phyloP scores from a whole-genome alignment of 1,140 invertebrate genomes.

The Neelides sp. region DNA sequence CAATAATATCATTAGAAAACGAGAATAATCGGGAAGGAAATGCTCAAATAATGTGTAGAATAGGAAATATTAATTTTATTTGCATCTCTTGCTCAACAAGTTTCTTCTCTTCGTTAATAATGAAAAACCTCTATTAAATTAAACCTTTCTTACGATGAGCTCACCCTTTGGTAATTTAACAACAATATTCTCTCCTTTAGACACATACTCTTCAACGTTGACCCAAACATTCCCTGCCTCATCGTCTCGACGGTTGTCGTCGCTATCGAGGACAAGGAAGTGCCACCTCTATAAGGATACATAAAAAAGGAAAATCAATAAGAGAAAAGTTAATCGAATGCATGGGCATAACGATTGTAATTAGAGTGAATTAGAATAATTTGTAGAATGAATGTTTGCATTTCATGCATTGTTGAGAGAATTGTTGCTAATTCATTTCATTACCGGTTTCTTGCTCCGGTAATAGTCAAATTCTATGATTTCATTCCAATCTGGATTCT shows the following conservation, averaged over 20 bases:
- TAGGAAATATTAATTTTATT: too few species aligned
- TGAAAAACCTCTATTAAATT: too few species aligned
- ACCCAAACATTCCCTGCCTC: slow-evolving; percentile 20
- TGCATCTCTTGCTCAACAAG: too few species aligned
- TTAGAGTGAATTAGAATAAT: not conserved
- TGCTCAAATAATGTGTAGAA: too few species aligned
- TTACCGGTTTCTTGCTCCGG: slow-evolving; percentile 16
- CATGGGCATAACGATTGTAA: too few species aligned
- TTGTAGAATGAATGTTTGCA: not conserved
- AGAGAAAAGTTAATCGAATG: not conserved
- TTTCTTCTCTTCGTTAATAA: too few species aligned
- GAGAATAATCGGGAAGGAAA: too few species aligned
- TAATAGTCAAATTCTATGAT: slow-evolving; percentile 22
- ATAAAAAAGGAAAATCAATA: not conserved
- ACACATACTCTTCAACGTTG: slow-evolving; percentile 14
- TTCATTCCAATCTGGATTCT: slow-evolving; percentile 23
- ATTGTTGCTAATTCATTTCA: not conserved
- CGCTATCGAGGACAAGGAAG: slow-evolving; percentile 25
- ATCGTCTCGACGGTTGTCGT: slow-evolving; percentile 24
- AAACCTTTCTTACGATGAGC: slow-evolving; percentile 10
- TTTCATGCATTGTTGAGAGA: too few species aligned
- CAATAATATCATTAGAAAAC: too few species aligned
- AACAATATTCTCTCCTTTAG: slow-evolving; percentile 11
- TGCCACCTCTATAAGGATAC: slow-evolving; percentile 17
- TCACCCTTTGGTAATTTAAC: slow-evolving; percentile 16